phyloP scores from a whole-genome alignment of 2,113 vertebrate species.

The Cyprinodon variegatus region DNA sequence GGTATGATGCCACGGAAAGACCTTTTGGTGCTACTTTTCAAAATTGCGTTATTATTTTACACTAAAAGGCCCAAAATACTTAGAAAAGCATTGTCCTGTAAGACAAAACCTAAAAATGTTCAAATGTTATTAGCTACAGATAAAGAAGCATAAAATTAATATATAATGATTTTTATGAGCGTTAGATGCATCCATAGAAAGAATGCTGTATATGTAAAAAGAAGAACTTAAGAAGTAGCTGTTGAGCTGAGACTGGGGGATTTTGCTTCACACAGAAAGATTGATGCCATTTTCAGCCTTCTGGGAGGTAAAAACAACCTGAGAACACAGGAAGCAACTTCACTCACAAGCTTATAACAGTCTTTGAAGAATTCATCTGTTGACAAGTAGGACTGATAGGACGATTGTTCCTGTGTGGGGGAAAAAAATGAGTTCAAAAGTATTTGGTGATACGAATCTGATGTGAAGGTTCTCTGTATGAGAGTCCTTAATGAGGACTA shows the following conservation, averaged over 20 bases:
- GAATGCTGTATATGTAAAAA: constrained; percentile 7
- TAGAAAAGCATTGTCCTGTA: too few species aligned
- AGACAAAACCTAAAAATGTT: not conserved
- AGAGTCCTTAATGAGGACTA: not conserved
- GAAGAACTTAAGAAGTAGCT: constrained; percentile 3
- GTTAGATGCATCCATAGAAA: not conserved
- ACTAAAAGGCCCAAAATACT: too few species aligned
- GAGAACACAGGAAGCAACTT: constrained; percentile 14
- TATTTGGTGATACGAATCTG: not conserved
- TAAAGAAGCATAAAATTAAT: not conserved
- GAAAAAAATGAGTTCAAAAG: constrained; percentile 21
- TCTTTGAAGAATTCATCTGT: constrained; percentile 25
- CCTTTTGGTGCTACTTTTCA: too few species aligned
- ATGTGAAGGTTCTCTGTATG: not conserved
- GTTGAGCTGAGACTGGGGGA: not conserved
- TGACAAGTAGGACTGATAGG: constrained; percentile 7
- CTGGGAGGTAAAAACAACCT: constrained; percentile 9
- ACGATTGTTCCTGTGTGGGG: not conserved
- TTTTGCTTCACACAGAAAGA: constrained; percentile 5
- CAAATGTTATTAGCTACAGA: not conserved
- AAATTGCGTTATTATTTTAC: too few species aligned
- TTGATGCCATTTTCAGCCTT: constrained; percentile 1
- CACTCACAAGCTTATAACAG: constrained; percentile 3
- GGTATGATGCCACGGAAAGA: not conserved
- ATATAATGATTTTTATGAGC: not conserved